Conservation (phyloP, 2,888 invertebrate genomes). For the Dyspetes luteomarginatus region DNA sequence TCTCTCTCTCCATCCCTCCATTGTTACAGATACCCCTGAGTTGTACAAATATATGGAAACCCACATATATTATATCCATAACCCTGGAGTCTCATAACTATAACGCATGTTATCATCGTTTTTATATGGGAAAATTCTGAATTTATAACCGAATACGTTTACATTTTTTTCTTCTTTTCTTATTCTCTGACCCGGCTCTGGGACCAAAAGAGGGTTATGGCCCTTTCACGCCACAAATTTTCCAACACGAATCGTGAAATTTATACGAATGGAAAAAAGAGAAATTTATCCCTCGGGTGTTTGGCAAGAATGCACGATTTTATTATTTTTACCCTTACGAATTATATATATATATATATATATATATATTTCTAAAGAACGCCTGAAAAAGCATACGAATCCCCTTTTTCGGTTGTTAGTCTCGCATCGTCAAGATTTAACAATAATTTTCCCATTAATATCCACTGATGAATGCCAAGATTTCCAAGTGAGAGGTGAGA, state of each 20-base stretch:
- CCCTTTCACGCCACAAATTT: conserved; percentile 33
- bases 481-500: not conserved
- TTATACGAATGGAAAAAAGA: conserved; percentile 42
- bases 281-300: conserved; percentile 71
- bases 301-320: conserved; percentile 46
- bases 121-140: conserved; percentile 27
- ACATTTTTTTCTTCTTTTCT: conserved; percentile 23
- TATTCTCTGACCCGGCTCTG: not conserved
- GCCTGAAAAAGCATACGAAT: not conserved
- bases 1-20: too few species aligned
- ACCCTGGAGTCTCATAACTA: conserved; percentile 25
- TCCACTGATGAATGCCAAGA: not conserved
- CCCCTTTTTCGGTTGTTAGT: not conserved
- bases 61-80: conserved; percentile 28
- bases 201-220: conserved; percentile 17
- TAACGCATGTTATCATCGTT: conserved; percentile 29
- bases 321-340: not conserved
- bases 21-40: conserved; percentile 11
- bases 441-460: conserved; percentile 5
- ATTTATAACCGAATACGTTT: conserved; percentile 58
- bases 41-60: conserved; percentile 1
- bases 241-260: conserved; percentile 41
- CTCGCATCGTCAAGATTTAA: conserved; percentile 11
- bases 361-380: not conserved
- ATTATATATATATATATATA: not conserved